Conservation (phyloP, 2,888 invertebrate genomes). For the Coleophora deauratella region DNA sequence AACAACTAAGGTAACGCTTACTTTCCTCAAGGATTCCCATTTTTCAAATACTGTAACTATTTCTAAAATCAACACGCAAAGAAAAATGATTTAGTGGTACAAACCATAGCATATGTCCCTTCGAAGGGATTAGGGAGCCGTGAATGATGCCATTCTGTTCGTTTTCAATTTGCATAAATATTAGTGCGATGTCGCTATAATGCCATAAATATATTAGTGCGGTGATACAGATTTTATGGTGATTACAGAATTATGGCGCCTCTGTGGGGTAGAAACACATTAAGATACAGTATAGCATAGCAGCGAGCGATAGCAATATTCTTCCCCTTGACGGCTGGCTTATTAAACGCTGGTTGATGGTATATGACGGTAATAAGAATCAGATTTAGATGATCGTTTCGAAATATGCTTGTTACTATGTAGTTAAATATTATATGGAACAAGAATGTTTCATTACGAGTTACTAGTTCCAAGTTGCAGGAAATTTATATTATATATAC, state of each 20-base stretch:
- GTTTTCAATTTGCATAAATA: constrained; percentile 75
- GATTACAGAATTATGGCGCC: constrained; percentile 63
- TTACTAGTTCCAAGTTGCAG: too few relatives aligned
- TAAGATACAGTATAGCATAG: constrained; percentile 8
- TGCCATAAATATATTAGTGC: constrained; percentile 72
- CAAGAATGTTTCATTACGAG: too few relatives aligned
- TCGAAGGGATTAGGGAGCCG: constrained; percentile 53
- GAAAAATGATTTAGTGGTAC: constrained; percentile 18
- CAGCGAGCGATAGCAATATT: constrained; percentile 9
- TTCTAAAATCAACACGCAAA: not conserved
- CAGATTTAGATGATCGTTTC: too few relatives aligned
- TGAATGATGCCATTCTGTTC: constrained; percentile 64
- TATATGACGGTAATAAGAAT: constrained; percentile 2
- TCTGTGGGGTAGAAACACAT: constrained; percentile 39
- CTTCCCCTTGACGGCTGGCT: constrained; percentile 8
- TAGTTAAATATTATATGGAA: too few relatives aligned
- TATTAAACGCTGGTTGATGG: constrained; percentile 11
- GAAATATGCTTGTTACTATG: not conserved
- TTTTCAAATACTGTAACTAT: constrained; percentile 13
- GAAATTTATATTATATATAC: too few relatives aligned
- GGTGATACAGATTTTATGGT: constrained; percentile 73
- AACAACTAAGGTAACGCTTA: too few relatives aligned
- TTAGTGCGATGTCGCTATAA: constrained; percentile 59
- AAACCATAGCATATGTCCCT: constrained; percentile 48
- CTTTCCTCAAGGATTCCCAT: too few relatives aligned